Percentiles rank a stretch among this genome's conserved stretches.
These are phyloP conservation scores for Sceloporus undulatus DNA, from an alignment of 2,113 vertebrate genomes.

Conservation along the genomic window DNA sequence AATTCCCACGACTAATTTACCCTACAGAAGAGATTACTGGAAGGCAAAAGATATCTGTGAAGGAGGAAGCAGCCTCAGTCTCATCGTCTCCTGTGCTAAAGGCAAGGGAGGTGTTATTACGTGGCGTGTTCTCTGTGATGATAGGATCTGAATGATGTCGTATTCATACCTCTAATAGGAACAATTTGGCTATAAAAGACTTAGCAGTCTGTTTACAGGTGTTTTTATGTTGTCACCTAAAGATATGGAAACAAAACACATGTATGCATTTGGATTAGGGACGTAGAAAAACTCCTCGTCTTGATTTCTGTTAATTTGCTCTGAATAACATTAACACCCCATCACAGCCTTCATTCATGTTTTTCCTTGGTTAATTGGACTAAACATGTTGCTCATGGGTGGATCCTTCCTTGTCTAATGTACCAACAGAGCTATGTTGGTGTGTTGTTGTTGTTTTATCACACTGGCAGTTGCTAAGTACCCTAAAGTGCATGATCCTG, in stretches of 20 bases:
- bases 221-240: slow-evolving; percentile 14
- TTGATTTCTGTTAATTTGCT: background rate
- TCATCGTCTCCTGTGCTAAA: slow-evolving; percentile 51
- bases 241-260: background rate
- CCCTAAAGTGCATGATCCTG: too few species aligned
- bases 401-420: background rate
- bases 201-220: background rate
- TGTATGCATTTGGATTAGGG: background rate
- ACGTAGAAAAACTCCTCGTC: too few species aligned
- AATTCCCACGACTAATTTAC: slow-evolving; percentile 55
- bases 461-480: background rate
- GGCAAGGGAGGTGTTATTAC: slow-evolving; percentile 34
- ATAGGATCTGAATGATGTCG: slow-evolving; percentile 21
- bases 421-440: background rate
- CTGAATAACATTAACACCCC: background rate
- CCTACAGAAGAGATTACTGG: slow-evolving; percentile 63
- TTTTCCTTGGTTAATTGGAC: background rate
- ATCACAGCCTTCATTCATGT: background rate
- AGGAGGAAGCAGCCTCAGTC: slow-evolving; percentile 50
- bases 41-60: slow-evolving; percentile 56
- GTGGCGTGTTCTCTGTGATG: slow-evolving; percentile 42
- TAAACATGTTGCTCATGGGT: background rate
- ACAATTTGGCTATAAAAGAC: slow-evolving; percentile 26
- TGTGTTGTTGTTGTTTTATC: background rate
- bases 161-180: slow-evolving; percentile 44